Conservation (phyloP, 53 echinoderm and acorn worm genomes). For the Luidia sarsii region DNA sequence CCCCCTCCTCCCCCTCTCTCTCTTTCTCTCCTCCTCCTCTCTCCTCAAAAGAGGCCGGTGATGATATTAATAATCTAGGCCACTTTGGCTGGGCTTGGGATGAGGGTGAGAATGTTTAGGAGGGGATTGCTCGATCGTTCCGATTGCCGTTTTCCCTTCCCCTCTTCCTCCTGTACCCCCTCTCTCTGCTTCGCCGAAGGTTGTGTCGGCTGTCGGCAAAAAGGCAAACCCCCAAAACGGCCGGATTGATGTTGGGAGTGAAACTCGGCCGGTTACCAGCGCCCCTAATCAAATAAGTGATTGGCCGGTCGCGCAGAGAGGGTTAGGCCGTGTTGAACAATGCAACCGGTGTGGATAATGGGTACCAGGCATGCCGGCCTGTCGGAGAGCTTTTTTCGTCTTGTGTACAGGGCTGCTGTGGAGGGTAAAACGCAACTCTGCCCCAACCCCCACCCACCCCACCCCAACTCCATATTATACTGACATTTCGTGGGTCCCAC, state of each 20-base stretch:
- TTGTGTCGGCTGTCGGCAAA: no score
- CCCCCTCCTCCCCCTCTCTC: no score
- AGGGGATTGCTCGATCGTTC: neutral
- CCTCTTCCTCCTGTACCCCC: no score
- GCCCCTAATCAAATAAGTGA: slow-evolving; percentile 31
- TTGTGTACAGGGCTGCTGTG: neutral
- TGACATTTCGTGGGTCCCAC: slow-evolving; percentile 10
- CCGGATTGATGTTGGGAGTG: slow-evolving; percentile 1
- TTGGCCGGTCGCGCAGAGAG: neutral
- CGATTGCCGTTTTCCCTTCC: no score
- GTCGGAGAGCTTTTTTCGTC: neutral
- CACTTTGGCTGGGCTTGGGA: slow-evolving; percentile 5
- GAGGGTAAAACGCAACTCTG: slow-evolving; percentile 14
- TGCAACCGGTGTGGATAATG: slow-evolving; percentile 2
- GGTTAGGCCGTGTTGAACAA: neutral
- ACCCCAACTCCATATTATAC: no score
- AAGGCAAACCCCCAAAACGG: no score
- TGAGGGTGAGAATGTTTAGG: neutral
- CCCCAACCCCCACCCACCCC: neutral
- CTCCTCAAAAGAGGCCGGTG: neutral
- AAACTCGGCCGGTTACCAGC: slow-evolving; percentile 3
- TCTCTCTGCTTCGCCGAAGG: no score
- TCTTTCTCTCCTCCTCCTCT: no score
- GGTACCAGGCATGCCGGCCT: slow-evolving; percentile 1
- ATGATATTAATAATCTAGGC: slow-evolving; percentile 11